phyloP scores from a whole-genome alignment of 2,113 vertebrate species.

The Neolamprologus devosi region DNA sequence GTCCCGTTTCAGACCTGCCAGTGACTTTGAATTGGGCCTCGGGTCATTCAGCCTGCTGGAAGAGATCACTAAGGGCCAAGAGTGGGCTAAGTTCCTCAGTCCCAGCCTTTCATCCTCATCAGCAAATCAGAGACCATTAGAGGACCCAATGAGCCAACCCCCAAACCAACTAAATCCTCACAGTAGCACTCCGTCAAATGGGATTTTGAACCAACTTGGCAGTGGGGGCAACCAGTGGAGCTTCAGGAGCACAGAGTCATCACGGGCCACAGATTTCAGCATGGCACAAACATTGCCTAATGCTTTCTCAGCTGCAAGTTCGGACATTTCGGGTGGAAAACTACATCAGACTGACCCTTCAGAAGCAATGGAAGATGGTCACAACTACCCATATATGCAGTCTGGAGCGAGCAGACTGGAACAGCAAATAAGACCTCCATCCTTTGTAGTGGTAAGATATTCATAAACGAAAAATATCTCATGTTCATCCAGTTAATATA shows the following conservation, averaged over 20 bases:
- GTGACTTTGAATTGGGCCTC: constrained; percentile 56
- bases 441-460: constrained; percentile 10
- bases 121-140: not conserved
- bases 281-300: not conserved
- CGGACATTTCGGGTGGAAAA: constrained; percentile 2
- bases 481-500: not conserved
- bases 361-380: constrained; percentile 54
- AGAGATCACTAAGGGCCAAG: constrained; percentile 63
- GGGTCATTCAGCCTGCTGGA: constrained; percentile 67
- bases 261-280: not conserved
- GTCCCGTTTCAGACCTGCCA: constrained; percentile 7
- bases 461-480: not conserved
- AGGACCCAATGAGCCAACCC: not conserved
- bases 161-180: not conserved
- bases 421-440: not conserved
- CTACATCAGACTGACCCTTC: not conserved
- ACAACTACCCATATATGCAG: not conserved
- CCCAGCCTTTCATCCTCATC: not conserved
- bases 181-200: not conserved
- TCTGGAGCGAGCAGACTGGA: not conserved
- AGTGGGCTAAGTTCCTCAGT: constrained; percentile 65
- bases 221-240: not conserved
- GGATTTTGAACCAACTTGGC: not conserved
- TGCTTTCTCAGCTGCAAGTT: not conserved
- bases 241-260: not conserved